phyloP scores from a whole-genome alignment of 2,113 vertebrate species.

The Eulemur macaco region DNA sequence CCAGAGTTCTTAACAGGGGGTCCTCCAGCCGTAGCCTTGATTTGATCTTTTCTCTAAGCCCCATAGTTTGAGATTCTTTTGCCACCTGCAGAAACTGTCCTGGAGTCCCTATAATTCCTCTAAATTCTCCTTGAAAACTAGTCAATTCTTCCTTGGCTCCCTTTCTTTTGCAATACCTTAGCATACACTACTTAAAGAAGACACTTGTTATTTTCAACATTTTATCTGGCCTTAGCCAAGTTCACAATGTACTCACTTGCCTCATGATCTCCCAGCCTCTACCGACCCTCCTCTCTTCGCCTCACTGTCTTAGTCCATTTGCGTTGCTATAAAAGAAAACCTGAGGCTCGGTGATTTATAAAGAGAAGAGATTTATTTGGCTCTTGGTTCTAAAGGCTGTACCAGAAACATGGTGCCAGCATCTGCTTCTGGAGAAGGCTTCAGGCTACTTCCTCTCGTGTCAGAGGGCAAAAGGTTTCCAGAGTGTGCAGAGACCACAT shows the following conservation, averaged over 20 bases:
- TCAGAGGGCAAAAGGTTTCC: not conserved
- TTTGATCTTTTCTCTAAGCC: not conserved
- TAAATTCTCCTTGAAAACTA: not conserved
- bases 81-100: not conserved
- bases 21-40: not conserved
- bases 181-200: not conserved
- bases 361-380: not conserved
- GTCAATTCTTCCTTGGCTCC: not conserved
- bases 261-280: not conserved
- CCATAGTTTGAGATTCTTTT: not conserved
- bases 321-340: not conserved
- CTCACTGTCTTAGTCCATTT: not conserved
- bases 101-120: not conserved
- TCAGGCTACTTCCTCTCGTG: not conserved
- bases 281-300: not conserved
- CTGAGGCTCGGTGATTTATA: not conserved
- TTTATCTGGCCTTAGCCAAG: not conserved
- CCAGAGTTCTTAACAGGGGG: not conserved
- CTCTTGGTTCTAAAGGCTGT: not conserved
- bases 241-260: not conserved
- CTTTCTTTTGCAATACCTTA: not conserved
- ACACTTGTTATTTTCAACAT: not conserved
- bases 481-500: not conserved
- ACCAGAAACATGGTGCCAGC: not conserved
- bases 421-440: not conserved